phyloP scores from a whole-genome alignment of 2,888 invertebrate genomes.

The Lochmaea capreae region DNA sequence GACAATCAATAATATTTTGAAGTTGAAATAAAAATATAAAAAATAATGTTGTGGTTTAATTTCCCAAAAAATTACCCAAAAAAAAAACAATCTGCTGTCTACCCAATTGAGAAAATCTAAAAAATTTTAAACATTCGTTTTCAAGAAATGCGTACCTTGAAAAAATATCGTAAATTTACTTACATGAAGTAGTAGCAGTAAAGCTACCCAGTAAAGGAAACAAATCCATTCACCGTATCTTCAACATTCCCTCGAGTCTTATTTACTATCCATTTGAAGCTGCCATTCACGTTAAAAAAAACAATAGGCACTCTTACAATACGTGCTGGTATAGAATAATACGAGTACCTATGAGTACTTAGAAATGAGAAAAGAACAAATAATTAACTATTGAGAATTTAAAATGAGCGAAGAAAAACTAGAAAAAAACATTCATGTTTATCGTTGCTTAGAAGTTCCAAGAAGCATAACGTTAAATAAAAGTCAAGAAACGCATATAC shows the following conservation, averaged over 20 bases:
- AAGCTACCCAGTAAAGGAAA: background rate
- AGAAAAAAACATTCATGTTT: constrained; percentile 19
- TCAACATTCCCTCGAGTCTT: constrained; percentile 21
- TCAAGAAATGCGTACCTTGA: background rate
- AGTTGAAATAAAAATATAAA: too few relatives aligned
- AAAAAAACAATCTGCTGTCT: too few relatives aligned
- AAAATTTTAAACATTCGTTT: background rate
- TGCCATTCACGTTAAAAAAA: constrained; percentile 29
- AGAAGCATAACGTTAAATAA: constrained; percentile 41
- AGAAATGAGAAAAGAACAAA: constrained; percentile 13
- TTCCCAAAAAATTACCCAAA: too few relatives aligned
- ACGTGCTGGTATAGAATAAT: constrained; percentile 25
- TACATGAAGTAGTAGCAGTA: background rate
- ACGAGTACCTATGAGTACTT: constrained; percentile 14
- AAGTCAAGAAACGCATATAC: constrained; percentile 44
- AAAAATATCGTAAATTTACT: background rate
- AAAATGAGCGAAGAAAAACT: constrained; percentile 25
- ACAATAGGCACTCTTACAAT: constrained; percentile 28
- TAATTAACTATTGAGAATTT: constrained; percentile 24
- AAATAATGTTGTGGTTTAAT: too few relatives aligned
- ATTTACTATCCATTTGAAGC: constrained; percentile 21
- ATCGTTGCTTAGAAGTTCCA: constrained; percentile 36
- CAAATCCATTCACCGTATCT: constrained; percentile 14
- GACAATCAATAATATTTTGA: too few relatives aligned
- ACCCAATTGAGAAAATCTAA: background rate